A percentile compares a stretch with the other conserved stretches of the same genome.
These are phyloP conservation scores for Phasia obesa DNA, from an alignment of 2,888 invertebrate species.

Conservation along the genomic window DNA sequence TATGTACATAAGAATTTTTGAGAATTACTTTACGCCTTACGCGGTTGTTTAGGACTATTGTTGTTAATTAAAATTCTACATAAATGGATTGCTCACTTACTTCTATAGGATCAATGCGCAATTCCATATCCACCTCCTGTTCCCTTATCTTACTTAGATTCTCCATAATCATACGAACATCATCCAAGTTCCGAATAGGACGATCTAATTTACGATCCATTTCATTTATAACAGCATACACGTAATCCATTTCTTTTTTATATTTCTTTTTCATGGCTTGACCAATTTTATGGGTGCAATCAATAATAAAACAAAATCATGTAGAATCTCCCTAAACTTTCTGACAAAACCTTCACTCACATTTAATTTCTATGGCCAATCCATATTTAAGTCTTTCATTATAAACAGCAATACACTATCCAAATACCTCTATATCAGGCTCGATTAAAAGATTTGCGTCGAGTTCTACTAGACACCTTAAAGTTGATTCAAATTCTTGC, in stretches of 20 bases:
- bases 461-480: constrained; percentile 90
- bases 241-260: constrained; percentile 95
- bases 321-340: background rate
- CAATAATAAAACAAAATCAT: constrained; percentile 81
- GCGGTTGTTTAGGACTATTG: no score
- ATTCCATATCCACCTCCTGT: constrained; percentile 97
- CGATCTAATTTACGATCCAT: constrained; percentile 94
- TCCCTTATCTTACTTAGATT: constrained; percentile 95
- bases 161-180: constrained; percentile 96
- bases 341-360: constrained; percentile 80
- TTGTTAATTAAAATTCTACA: no score
- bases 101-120: constrained; percentile 96
- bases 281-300: constrained; percentile 90
- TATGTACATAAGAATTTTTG: no score
- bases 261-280: constrained; percentile 95
- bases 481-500: constrained; percentile 88
- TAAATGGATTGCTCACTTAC: constrained; percentile 80
- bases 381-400: constrained; percentile 94
- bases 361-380: constrained; percentile 91
- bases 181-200: constrained; percentile 95
- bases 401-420: constrained; percentile 89
- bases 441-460: constrained; percentile 89
- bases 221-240: constrained; percentile 94
- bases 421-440: constrained; percentile 88
- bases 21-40: no score